Conservation (phyloP, 2,113 vertebrate genomes). For the Forbesichthys agassizii region DNA sequence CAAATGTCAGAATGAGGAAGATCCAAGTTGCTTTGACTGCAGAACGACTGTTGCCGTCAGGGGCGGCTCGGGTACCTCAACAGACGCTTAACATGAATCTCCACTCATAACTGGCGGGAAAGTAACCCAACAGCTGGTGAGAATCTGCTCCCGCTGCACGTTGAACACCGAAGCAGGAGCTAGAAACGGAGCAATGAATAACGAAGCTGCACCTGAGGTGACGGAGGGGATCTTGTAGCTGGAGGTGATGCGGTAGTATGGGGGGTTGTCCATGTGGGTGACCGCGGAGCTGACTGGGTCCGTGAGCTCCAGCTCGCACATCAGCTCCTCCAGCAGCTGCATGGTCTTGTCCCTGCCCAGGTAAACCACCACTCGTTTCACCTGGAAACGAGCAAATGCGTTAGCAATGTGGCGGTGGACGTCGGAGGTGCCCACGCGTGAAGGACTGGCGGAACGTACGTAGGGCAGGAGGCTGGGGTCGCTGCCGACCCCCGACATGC, state of each 20-base stretch:
- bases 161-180: too few relatives aligned
- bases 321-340: conserved; percentile 95
- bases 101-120: too few relatives aligned
- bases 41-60: too few relatives aligned
- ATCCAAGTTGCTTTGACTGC: too few relatives aligned
- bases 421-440: background rate
- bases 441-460: conserved; percentile 76
- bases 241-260: conserved; percentile 95
- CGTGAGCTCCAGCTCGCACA: conserved; percentile 92
- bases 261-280: conserved; percentile 97
- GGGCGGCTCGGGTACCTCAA: too few relatives aligned
- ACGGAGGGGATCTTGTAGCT: conserved; percentile 97
- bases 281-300: conserved; percentile 94
- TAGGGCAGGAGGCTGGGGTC: conserved; percentile 98
- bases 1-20: too few relatives aligned
- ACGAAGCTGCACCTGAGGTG: conserved; percentile 84
- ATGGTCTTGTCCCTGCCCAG: conserved; percentile 98
- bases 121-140: too few relatives aligned
- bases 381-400: conserved; percentile 70
- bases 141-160: too few relatives aligned
- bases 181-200: too few relatives aligned
- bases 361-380: conserved; percentile 98
- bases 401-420: background rate
- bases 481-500: conserved; percentile 95
- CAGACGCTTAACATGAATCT: too few relatives aligned